Evolutionary conservation across 2,113 vertebrate genomes (phyloP).

Genomic region (Alligator sinensis): DNA sequence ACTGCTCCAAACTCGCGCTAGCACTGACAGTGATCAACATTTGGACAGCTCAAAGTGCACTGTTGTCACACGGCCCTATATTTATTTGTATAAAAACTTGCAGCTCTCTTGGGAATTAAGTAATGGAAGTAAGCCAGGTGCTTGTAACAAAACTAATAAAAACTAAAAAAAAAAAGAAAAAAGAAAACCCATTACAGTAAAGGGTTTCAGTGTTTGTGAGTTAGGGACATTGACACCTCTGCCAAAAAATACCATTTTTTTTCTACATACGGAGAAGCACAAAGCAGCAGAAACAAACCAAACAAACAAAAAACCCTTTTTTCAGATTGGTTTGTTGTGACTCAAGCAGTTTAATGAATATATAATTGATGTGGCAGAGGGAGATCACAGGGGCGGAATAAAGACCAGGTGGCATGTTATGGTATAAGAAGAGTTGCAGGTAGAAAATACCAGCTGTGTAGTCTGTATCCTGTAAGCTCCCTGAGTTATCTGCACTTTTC

Average conservation of each 20-base stretch:
- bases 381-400: neutral
- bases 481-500: neutral
- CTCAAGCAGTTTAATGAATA: constrained; percentile 32
- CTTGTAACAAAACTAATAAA: constrained; percentile 15
- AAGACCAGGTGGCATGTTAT: neutral
- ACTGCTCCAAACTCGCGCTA: too few relatives aligned
- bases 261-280: constrained; percentile 27
- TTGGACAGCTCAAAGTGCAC: neutral
- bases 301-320: constrained; percentile 34
- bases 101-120: neutral
- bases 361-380: neutral
- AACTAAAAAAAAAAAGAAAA: neutral
- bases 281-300: constrained; percentile 20
- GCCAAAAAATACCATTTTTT: constrained; percentile 32
- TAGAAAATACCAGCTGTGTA: fast-evolving
- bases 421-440: neutral
- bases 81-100: neutral
- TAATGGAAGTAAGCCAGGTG: constrained; percentile 33
- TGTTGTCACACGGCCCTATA: neutral
- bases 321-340: neutral
- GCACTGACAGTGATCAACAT: too few relatives aligned
- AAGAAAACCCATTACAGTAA: neutral
- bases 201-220: constrained; percentile 23
- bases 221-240: constrained; percentile 34
- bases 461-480: neutral